Evolutionary conservation across 2,888 invertebrate species (phyloP), one percentile per base, ranked within the genome.

Genomic region (Yponomeuta sedellus): DNA sequence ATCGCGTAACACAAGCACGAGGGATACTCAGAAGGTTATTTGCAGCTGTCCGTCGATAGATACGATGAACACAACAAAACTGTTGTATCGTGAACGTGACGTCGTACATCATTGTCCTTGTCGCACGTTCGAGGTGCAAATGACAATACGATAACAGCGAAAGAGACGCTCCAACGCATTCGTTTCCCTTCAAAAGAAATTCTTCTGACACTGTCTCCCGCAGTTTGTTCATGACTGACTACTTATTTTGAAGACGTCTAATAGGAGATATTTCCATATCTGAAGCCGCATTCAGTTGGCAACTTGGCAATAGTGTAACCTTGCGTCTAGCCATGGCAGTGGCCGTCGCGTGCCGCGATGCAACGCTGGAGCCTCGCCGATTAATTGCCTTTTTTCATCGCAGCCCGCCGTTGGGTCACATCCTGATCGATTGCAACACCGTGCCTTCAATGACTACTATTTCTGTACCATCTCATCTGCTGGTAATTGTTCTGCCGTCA

Each of bases 351-450:
- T 64, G 63, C n/a, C 59, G 59, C 22, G 59, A 12, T 59, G 59
- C 34, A 16, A 34, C 20, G 59, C 52, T 20, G 62, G 44, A 57
- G 39, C 70, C 75, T 72, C 72, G 72, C 73, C 70, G 68, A 70
- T 72, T 78, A 79, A 79, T 80, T 77, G 70, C 69, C 67, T 74
- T 74, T 77, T 77, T 70, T 73, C 72, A 72, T 67, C 64, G 65
- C 59, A 65, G 67, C 66, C 68, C 67, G 71, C 71, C 72, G 72
- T 73, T 72, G 70, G 70, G 70, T 66, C 68, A 73, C 76, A 79
- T 80, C 80, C 80, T 79, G 76, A 76, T 78, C 72, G 74, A 79
- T 79, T 80, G 76, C 78, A 68, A 71, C 77, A 79, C 70, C 28
- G 40, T 56, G 16, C 1, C 52, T 64, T 64, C 40, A 40, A 57